These are phyloP conservation scores for Scolopax bukidnonensis DNA, from an alignment of 2,797 vertebrate genomes.

Conservation along the genomic window DNA sequence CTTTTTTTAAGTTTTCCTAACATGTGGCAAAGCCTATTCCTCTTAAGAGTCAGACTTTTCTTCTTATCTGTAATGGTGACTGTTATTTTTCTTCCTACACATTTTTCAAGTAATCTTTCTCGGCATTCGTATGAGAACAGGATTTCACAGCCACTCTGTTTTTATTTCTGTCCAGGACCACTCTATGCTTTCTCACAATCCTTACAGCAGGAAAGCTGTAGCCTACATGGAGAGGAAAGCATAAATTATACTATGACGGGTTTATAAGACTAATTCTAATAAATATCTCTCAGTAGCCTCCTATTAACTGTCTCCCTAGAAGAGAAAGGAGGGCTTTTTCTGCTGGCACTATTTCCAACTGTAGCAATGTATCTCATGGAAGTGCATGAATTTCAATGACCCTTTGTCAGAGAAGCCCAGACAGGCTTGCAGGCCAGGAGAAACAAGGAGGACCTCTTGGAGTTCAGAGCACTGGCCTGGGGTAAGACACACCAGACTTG, in stretches of 20 bases:
- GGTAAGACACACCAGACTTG: background rate
- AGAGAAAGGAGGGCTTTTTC: background rate
- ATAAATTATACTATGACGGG: slow-evolving; percentile 33
- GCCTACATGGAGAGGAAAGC: slow-evolving; percentile 17
- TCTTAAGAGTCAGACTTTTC: slow-evolving; percentile 34
- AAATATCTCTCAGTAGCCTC: slow-evolving; percentile 37
- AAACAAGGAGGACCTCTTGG: background rate
- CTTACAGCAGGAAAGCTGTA: slow-evolving; percentile 20
- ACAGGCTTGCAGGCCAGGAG: background rate
- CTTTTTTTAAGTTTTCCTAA: background rate
- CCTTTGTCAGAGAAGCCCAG: background rate
- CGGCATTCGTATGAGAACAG: background rate
- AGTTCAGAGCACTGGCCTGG: background rate
- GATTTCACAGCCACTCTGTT: background rate
- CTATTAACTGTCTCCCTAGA: background rate
- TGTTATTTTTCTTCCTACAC: slow-evolving; percentile 17
- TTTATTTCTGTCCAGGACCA: background rate
- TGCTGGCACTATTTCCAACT: background rate
- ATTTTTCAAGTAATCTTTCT: slow-evolving; percentile 39
- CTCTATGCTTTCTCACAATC: slow-evolving; percentile 15
- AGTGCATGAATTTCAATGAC: background rate
- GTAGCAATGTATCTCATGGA: background rate
- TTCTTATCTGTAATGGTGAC: background rate
- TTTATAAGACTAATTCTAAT: slow-evolving; percentile 63
- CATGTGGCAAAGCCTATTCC: background rate